phyloP scores from a whole-genome alignment of 2,888 invertebrate species.

The Melanchra persicariae region DNA sequence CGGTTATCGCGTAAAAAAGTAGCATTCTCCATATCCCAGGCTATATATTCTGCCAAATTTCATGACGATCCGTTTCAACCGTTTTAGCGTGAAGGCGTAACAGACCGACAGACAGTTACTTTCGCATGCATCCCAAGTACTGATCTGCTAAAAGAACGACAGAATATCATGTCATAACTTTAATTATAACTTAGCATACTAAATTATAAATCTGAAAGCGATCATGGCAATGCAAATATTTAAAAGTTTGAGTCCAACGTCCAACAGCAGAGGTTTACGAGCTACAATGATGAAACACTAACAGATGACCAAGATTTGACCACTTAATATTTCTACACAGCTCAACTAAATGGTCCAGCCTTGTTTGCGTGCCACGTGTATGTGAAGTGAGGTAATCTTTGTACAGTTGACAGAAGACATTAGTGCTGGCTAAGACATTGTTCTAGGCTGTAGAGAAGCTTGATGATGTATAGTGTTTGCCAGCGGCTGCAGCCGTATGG shows the following conservation, averaged over 20 bases:
- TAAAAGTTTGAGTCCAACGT: neutral
- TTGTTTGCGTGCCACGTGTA: conserved; percentile 43
- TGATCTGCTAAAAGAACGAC: neutral
- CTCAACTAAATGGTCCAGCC: conserved; percentile 47
- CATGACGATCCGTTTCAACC: too few species aligned
- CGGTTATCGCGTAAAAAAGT: too few species aligned
- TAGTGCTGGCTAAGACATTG: neutral
- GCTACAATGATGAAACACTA: conserved; percentile 46
- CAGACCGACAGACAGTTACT: too few species aligned
- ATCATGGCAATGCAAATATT: conserved; percentile 1
- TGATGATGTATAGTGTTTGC: neutral
- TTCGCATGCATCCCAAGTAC: neutral
- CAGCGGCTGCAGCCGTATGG: neutral
- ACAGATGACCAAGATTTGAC: conserved; percentile 47
- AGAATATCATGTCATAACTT: neutral
- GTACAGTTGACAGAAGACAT: conserved; percentile 21
- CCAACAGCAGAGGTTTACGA: conserved; percentile 26
- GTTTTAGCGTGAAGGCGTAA: too few species aligned
- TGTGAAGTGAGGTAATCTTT: conserved; percentile 43
- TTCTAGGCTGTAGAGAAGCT: neutral
- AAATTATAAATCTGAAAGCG: neutral
- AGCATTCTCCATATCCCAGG: too few species aligned
- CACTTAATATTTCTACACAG: conserved; percentile 53
- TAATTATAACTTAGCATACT: neutral
- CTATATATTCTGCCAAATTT: too few species aligned